Base-by-base conservation (phyloP, 2,113 vertebrate genomes). In the Verasper variegatus region DNA sequence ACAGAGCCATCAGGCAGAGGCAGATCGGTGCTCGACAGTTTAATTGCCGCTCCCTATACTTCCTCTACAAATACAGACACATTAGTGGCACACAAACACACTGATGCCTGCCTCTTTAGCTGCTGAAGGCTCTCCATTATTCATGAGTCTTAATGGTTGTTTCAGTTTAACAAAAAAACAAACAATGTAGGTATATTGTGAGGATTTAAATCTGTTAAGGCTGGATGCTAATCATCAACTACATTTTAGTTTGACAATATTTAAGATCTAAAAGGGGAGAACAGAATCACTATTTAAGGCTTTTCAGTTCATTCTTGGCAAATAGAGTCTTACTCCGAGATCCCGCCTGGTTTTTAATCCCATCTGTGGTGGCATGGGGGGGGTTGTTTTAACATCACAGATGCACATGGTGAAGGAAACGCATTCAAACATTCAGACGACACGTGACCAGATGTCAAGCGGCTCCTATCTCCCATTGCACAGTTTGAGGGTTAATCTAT, bases 111-210 rank as follows among this genome's bases (percentile, higher is more conserved):
- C 68, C 71, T 73, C 62, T 59, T 62, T 47, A 60, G 63, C 82
- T 81, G 74, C 27, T 68, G 68, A 66, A 68, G 63, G 35, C 21
- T 24, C 47, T 86, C 59, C 55, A 86, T 86, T 90, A 91, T 90
- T 84, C 66, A 84, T 87, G 74, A 86, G 40, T 54, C 47, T 47
- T 86, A 85, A 87, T 84, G 47, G 74, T 40, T 74, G 45, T 67
- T 71, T 84, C 61, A 45, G 59, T 82, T 62, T 12, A 13, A 49
- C 63, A 83, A 80, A 67, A 56, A 42, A 74, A 68, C 64, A n/a
- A 88, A 66, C 64, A 80, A 71, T 24, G 59, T 51, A 49, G 55
- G 55, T 79, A 51, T 17, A 71, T 66, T 45, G 14, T 35, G 54
- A 77, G 68, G 45, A 61, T 67, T 37, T 37, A 37, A 37, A 37